Conservation (phyloP, 2,797 vertebrate genomes). For the Molossus alvarezi region DNA sequence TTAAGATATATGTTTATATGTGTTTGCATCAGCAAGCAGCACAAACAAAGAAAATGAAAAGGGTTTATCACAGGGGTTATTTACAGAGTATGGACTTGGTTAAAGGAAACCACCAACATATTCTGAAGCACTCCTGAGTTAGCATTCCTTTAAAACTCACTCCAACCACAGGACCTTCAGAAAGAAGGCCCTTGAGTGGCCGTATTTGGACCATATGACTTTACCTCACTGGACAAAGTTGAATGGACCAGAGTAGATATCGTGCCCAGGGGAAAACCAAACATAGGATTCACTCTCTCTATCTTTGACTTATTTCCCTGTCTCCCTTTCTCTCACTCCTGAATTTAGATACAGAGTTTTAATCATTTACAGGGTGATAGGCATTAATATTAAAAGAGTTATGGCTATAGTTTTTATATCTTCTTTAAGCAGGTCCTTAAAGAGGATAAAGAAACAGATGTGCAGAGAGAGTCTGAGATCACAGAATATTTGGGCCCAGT, state of each 20-base stretch:
- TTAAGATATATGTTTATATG: background rate
- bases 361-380: background rate
- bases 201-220: background rate
- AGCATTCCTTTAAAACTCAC: background rate
- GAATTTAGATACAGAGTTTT: slow-evolving; percentile 5
- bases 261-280: background rate
- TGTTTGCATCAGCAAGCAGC: background rate
- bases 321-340: background rate
- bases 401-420: background rate
- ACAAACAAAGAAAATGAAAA: background rate
- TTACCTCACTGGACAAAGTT: background rate
- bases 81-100: background rate
- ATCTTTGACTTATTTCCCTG: background rate
- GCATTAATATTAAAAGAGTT: background rate
- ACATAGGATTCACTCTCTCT: background rate
- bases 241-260: background rate
- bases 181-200: background rate
- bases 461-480: background rate
- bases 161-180: background rate
- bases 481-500: background rate
- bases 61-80: background rate
- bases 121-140: background rate
- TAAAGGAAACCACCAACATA: background rate
- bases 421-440: background rate
- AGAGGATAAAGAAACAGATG: background rate